Evolutionary conservation across 35 echinoderm and acorn worm species (phyloP), one percentile per base, ranked within the genome.

Genomic region (Acanthaster planci): DNA sequence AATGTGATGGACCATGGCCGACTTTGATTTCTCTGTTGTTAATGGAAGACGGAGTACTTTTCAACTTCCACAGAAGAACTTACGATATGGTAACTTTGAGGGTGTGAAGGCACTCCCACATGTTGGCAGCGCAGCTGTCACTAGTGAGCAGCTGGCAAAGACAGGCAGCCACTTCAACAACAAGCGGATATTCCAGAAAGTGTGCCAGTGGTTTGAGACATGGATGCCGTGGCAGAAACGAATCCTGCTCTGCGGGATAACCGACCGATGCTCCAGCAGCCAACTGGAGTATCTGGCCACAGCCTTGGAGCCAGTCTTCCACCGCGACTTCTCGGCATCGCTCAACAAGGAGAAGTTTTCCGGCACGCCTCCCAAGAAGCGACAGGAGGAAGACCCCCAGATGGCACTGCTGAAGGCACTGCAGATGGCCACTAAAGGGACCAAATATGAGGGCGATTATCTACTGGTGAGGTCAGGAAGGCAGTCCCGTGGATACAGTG

Each of bases 231-330:
- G 89, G 88, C 96, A 99, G 82, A 87, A 77, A 79, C 85, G 86
- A 32, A 78, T 94, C 31, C 30, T 99, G 34, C 83, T 99, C 6
- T 99, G 96, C 91, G 92, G 92, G 38, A 84, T 82, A 0, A 99
- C 96, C 5, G 89, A 89, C 76, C 80, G 92, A 40, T 94, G 91
- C 60, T 89, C 89, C 56, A 86, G 76, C 19, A 51, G 68, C 19
- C 96, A 94, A 40, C 75, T 99, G 52, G 92, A 94, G 88, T 99
- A 91, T 79, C 50, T 99, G 21, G 82, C 92, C 18, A 99, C 96
- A 60, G 96, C 89, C 14, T 56, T 99, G 40, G 96, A 99, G 82
- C 96, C 96, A 53, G 89, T 99, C 7, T 99, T 99, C 52, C 96
- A 99, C 77, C 76, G 96, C 51, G 96, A 99, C 55, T 99, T 94